Conservation (phyloP, 2,797 vertebrate species). For the Sparidentex hasta region DNA sequence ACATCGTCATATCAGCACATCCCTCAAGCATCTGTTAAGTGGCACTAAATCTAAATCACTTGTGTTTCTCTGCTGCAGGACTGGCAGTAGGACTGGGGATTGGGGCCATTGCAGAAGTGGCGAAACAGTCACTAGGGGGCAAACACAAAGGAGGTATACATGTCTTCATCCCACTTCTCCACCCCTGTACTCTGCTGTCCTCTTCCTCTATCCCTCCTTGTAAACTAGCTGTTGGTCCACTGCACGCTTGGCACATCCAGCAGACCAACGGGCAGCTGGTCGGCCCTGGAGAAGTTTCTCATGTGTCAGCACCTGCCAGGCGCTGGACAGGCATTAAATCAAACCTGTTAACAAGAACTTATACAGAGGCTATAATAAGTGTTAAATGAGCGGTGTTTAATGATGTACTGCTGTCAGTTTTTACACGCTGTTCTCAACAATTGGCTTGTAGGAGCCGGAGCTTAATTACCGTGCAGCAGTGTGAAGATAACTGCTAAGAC, state of each 20-base stretch:
- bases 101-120: constrained; percentile 89
- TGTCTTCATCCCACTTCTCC: neutral
- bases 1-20: neutral
- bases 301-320: constrained; percentile 32
- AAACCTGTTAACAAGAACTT: constrained; percentile 30
- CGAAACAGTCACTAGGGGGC: constrained; percentile 87
- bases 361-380: constrained; percentile 11
- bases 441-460: neutral
- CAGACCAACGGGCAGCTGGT: constrained; percentile 42
- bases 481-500: neutral
- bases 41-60: neutral
- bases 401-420: neutral
- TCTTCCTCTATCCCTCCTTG: neutral
- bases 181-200: neutral
- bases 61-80: constrained; percentile 77
- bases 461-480: constrained; percentile 2
- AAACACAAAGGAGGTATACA: constrained; percentile 79
- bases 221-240: constrained; percentile 11
- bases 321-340: constrained; percentile 32
- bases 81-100: constrained; percentile 91
- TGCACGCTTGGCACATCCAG: neutral
- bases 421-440: neutral
- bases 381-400: constrained; percentile 42
- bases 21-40: constrained; percentile 9
- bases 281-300: constrained; percentile 31